phyloP scores from a whole-genome alignment of 1,140 invertebrate genomes.

The Coenobita brevimanus region DNA sequence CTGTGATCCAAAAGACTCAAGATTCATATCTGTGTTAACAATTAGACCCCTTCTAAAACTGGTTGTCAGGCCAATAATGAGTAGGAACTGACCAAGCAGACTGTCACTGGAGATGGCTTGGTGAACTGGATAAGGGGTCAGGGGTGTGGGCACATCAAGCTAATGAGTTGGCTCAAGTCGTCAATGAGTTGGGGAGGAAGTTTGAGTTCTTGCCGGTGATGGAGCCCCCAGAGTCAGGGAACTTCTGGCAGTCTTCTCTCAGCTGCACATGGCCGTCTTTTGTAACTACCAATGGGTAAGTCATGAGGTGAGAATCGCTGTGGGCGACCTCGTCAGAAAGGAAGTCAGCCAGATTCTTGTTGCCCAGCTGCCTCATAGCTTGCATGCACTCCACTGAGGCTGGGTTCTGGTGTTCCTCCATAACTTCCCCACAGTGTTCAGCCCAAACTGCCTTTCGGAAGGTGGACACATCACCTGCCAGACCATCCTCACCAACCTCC shows the following conservation, averaged over 20 bases:
- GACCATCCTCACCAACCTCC: conserved; percentile 53
- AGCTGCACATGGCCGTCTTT: conserved; percentile 59
- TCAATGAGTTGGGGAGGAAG: conserved; percentile 68
- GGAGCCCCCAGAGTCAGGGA: conserved; percentile 69
- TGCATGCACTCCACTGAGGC: conserved; percentile 64
- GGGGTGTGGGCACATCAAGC: background rate
- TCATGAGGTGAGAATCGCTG: conserved; percentile 69
- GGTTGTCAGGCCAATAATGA: no score
- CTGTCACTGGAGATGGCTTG: no score
- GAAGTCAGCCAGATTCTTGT: conserved; percentile 65
- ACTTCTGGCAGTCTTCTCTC: conserved; percentile 65
- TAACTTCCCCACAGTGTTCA: conserved; percentile 67
- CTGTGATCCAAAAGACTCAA: background rate
- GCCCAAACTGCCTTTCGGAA: conserved; percentile 70
- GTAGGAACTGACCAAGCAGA: no score
- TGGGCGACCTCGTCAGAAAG: conserved; percentile 62
- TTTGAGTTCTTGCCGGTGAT: conserved; percentile 64
- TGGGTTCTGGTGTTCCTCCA: conserved; percentile 64
- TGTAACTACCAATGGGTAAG: conserved; percentile 65
- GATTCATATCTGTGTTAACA: background rate
- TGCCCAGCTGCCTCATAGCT: conserved; percentile 55
- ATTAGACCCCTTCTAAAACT: no score
- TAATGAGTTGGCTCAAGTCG: conserved; percentile 45
- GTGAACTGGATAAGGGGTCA: no score
- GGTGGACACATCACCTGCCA: conserved; percentile 65